Conservation (phyloP, 1,140 invertebrate genomes). For the Camponotus floridanus region DNA sequence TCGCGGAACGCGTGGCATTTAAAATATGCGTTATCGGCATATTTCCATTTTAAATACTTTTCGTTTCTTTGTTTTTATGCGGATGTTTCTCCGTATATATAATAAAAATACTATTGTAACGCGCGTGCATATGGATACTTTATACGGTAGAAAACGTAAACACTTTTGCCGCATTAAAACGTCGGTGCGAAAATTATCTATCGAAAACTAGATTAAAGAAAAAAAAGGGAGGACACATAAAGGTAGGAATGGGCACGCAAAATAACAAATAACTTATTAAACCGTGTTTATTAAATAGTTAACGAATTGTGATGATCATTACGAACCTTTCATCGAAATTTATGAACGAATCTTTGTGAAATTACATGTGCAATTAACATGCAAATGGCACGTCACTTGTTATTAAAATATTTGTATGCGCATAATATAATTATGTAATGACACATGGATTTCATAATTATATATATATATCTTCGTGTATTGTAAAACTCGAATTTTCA, state of each 20-base stretch:
- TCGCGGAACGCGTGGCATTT: not conserved
- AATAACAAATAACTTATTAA: not conserved
- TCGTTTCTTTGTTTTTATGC: slow-evolving; percentile 1
- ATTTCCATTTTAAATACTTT: slow-evolving; percentile 49
- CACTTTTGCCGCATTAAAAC: slow-evolving; percentile 30
- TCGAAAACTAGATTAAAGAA: slow-evolving; percentile 54
- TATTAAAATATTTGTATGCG: not conserved
- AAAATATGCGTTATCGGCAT: slow-evolving; percentile 54
- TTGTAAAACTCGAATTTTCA: not conserved
- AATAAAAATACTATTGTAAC: slow-evolving; percentile 1
- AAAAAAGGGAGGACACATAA: slow-evolving; percentile 18
- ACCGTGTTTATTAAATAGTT: not conserved
- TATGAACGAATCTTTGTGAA: not conserved
- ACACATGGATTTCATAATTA: slow-evolving; percentile 10
- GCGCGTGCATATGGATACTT: slow-evolving; percentile 58
- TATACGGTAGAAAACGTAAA: slow-evolving; percentile 19
- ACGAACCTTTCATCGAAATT: not conserved
- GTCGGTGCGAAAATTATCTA: slow-evolving; percentile 36
- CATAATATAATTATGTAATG: not conserved
- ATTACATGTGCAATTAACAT: not conserved
- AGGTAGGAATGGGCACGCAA: slow-evolving; percentile 73
- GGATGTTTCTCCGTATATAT: slow-evolving; percentile 8
- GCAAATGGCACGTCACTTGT: not conserved
- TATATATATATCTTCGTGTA: not conserved
- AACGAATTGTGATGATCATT: not conserved